Evolutionary conservation across 2,113 vertebrate species (phyloP).

Genomic region (Sus scrofa): T2T-Sscrofa CM000815.6:134804001-134804500

Average conservation of each 20-base stretch:
- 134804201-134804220: conserved; percentile 7
- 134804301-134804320: neutral
- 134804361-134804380: conserved; percentile 16
- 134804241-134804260: conserved; percentile 16
- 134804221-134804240: neutral
- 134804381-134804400: conserved; percentile 27
- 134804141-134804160: conserved; percentile 11
- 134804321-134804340: conserved; percentile 10
- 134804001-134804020: neutral
- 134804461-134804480: conserved; percentile 37
- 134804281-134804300: conserved; percentile 20
- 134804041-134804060: neutral
- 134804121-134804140: neutral
- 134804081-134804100: neutral
- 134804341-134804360: conserved; percentile 1
- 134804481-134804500: conserved; percentile 15
- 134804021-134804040: neutral
- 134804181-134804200: no score
- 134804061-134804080: conserved; percentile 23
- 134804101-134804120: conserved; percentile 15
- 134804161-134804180: neutral
- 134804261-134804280: neutral
- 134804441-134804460: neutral
- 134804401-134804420: neutral
- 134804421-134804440: neutral